phyloP scores from a whole-genome alignment of 2,113 vertebrate genomes.

The Pterocles gutturalis region DNA sequence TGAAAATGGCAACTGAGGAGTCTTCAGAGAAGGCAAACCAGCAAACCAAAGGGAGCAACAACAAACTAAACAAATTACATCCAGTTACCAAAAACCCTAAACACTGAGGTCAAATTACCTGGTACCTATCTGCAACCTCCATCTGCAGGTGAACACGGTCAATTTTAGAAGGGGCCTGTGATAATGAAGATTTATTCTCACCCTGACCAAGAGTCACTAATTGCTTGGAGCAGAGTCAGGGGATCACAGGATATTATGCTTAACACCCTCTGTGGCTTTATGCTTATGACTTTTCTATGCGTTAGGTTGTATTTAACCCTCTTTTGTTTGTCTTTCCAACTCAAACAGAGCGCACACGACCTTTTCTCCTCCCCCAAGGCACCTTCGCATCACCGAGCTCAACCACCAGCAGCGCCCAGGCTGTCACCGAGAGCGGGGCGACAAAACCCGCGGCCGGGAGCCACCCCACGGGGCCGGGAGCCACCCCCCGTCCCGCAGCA shows the following conservation, averaged over 20 bases:
- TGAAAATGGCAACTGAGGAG: background rate
- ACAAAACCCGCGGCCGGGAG: background rate
- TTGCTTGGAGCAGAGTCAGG: background rate
- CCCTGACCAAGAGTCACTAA: background rate
- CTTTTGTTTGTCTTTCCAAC: background rate
- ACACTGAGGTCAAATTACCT: background rate
- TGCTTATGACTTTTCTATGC: background rate
- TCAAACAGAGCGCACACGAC: no score
- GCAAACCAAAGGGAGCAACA: background rate
- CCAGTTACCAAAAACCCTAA: background rate
- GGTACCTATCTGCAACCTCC: background rate
- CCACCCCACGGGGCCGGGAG: no score
- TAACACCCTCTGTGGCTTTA: background rate
- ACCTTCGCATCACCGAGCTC: background rate
- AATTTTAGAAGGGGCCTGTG: background rate
- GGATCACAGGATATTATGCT: background rate
- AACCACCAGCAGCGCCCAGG: background rate
- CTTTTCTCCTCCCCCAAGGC: rapidly evolving
- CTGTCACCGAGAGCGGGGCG: rapidly evolving
- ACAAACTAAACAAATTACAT: background rate
- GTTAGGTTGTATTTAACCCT: background rate
- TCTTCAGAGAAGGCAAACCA: background rate
- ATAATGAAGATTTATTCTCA: background rate
- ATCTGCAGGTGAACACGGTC: background rate
- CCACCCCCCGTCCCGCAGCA: no score